A percentile compares a stretch with the other conserved stretches of the same genome.
These are phyloP conservation scores for Lamprotornis superbus DNA, from an alignment of 2,113 vertebrate genomes.

Conservation along the genomic window DNA sequence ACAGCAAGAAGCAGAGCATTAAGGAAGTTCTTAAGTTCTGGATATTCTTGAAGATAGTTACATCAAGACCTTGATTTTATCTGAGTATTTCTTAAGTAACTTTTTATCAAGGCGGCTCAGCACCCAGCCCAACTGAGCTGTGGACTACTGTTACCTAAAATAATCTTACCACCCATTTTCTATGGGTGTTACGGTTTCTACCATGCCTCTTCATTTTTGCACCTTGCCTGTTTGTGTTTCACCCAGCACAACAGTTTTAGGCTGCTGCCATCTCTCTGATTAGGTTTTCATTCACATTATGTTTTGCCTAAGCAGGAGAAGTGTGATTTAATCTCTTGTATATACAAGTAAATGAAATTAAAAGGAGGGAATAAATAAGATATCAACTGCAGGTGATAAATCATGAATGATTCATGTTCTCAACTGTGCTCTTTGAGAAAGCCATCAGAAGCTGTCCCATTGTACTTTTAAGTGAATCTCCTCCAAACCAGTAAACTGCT, in stretches of 20 bases:
- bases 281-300: neutral
- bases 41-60: neutral
- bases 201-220: slow-evolving; percentile 31
- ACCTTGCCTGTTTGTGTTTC: slow-evolving; percentile 40
- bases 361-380: slow-evolving; percentile 26
- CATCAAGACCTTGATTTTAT: neutral
- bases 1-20: neutral
- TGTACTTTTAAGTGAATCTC: neutral
- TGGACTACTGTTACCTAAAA: neutral
- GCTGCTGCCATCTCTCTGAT: slow-evolving; percentile 5
- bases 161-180: slow-evolving; percentile 11
- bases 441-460: neutral
- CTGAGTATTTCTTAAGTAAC: neutral
- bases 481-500: neutral
- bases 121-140: neutral
- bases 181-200: slow-evolving; percentile 11
- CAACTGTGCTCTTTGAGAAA: neutral
- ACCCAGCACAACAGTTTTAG: slow-evolving; percentile 42
- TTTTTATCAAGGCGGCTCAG: neutral
- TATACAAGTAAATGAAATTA: slow-evolving; percentile 33
- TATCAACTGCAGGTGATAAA: slow-evolving; percentile 32
- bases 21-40: neutral
- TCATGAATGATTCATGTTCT: slow-evolving; percentile 11
- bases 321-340: slow-evolving; percentile 33
- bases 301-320: slow-evolving; percentile 37